Conservation (phyloP, 2,888 invertebrate species). For the Scaptodrosophila latifasciaeformis region DNA sequence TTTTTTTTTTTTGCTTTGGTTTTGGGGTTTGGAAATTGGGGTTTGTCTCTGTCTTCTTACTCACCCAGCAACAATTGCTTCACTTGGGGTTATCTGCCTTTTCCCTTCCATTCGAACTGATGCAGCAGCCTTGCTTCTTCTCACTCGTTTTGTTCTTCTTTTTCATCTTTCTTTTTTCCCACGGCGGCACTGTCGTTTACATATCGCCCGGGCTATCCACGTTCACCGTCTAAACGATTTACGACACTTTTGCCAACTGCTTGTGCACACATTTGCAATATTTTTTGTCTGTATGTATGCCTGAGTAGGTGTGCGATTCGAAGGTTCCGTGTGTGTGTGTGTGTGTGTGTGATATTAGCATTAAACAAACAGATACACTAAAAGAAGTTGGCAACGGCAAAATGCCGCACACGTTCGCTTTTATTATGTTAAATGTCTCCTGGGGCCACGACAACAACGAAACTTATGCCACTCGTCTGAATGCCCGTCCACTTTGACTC, state of each 20-base stretch:
- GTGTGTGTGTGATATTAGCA: slow-evolving; percentile 55
- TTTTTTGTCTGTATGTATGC: slow-evolving; percentile 42
- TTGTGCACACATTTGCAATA: slow-evolving; percentile 60
- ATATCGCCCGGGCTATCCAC: slow-evolving; percentile 44
- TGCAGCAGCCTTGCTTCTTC: neutral
- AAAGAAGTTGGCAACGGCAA: slow-evolving; percentile 42
- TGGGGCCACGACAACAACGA: slow-evolving; percentile 43
- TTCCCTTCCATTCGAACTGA: neutral
- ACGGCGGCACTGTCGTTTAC: slow-evolving; percentile 58
- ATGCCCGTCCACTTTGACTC: slow-evolving; percentile 18
- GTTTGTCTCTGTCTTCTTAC: neutral
- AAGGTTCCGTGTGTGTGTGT: slow-evolving; percentile 14
- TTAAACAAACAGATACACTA: slow-evolving; percentile 41
- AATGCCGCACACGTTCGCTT: slow-evolving; percentile 65
- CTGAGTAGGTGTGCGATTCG: slow-evolving; percentile 5
- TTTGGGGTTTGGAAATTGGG: neutral
- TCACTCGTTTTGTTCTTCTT: neutral
- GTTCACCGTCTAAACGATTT: slow-evolving; percentile 68
- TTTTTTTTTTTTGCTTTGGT: no score
- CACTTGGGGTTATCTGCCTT: neutral
- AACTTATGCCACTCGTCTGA: slow-evolving; percentile 1
- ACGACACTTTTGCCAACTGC: slow-evolving; percentile 67
- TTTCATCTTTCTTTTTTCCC: slow-evolving; percentile 60
- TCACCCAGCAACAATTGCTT: neutral
- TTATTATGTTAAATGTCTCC: slow-evolving; percentile 70